Conservation (phyloP, 1,140 invertebrate species). For the Drosophila parvula region DNA sequence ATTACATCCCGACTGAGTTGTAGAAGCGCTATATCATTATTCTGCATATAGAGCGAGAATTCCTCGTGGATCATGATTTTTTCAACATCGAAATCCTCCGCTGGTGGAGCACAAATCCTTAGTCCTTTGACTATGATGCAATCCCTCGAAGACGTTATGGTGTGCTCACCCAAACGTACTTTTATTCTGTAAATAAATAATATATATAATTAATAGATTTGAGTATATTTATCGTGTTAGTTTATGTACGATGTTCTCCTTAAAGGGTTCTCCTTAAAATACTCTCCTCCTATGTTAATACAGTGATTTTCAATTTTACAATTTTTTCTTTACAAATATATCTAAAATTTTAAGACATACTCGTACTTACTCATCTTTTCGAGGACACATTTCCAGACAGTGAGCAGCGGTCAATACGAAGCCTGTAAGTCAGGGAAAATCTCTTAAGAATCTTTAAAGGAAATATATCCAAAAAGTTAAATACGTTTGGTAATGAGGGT, state of each 20-base stretch:
- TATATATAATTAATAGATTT: neutral
- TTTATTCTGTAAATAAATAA: neutral
- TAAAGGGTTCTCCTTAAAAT: too few species aligned
- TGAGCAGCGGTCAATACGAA: slow-evolving; percentile 5
- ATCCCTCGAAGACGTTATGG: neutral
- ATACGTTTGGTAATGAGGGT: slow-evolving; percentile 3
- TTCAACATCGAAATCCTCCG: neutral
- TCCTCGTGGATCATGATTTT: neutral
- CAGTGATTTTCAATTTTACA: too few species aligned
- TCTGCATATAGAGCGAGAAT: neutral
- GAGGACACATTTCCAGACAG: neutral
- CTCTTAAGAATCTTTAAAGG: too few species aligned
- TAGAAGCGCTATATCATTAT: neutral
- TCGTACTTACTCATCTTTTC: neutral
- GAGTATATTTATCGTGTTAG: neutral
- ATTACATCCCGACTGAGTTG: neutral
- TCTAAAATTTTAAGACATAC: too few species aligned
- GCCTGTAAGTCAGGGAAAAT: neutral
- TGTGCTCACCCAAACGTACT: slow-evolving; percentile 1
- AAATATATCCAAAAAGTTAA: too few species aligned
- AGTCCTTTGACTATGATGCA: neutral
- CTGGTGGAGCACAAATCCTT: neutral
- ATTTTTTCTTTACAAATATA: too few species aligned
- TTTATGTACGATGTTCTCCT: too few species aligned
- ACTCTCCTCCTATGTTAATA: too few species aligned